phyloP scores from a whole-genome alignment of 2,888 invertebrate species.

The Tenthredo notha region DNA sequence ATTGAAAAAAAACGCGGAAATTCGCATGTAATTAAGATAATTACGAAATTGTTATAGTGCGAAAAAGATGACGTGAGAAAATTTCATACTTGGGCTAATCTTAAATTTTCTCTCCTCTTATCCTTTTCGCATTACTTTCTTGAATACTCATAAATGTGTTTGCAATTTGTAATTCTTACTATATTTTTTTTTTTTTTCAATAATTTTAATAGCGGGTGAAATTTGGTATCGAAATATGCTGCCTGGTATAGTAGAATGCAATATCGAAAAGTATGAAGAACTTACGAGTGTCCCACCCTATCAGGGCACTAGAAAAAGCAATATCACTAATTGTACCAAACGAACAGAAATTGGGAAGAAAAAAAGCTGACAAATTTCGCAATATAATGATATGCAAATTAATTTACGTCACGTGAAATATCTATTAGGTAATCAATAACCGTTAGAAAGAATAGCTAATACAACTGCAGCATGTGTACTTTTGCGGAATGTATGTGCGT shows the following conservation, averaged over 20 bases:
- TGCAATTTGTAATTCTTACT: neutral
- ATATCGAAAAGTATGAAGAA: neutral
- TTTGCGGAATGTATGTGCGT: neutral
- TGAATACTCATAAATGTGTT: too few relatives aligned
- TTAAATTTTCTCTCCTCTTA: too few relatives aligned
- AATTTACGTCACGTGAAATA: neutral
- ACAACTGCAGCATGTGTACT: neutral
- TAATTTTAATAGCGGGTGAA: neutral
- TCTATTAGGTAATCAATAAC: neutral
- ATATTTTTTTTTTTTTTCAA: neutral
- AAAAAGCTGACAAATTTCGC: neutral
- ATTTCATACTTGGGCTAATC: too few relatives aligned
- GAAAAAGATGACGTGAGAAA: neutral
- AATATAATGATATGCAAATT: neutral
- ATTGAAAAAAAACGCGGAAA: slow-evolving; percentile 1
- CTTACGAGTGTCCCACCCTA: neutral
- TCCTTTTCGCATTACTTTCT: too few relatives aligned
- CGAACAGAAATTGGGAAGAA: neutral
- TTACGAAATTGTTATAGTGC: neutral
- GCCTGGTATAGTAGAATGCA: too few relatives aligned
- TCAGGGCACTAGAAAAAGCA: too few relatives aligned
- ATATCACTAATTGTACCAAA: neutral
- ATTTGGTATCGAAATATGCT: too few relatives aligned
- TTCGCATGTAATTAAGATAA: neutral
- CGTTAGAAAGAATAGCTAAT: neutral